phyloP scores from a whole-genome alignment of 1,140 invertebrate genomes.

The Drosophila arawakana region DNA sequence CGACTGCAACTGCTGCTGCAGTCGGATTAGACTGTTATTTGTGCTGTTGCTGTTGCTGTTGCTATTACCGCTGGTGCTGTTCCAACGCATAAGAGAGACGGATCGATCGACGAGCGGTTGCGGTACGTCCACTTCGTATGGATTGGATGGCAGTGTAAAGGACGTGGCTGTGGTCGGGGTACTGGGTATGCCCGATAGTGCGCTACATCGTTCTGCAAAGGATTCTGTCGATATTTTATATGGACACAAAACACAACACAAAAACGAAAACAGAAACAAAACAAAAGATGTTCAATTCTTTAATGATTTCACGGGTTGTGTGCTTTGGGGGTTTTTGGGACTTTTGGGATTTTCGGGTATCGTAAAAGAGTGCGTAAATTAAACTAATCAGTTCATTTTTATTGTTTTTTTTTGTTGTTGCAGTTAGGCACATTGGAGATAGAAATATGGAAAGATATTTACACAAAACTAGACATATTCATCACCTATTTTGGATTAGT shows the following conservation, averaged over 20 bases:
- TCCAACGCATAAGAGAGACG: constrained; percentile 85
- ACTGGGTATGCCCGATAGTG: constrained; percentile 85
- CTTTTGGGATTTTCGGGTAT: too few species aligned
- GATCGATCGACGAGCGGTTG: constrained; percentile 86
- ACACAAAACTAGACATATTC: constrained; percentile 72
- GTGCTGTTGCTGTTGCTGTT: constrained; percentile 60
- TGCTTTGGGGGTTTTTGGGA: constrained; percentile 5
- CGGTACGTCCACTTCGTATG: constrained; percentile 85
- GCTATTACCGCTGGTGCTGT: constrained; percentile 58
- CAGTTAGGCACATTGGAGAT: constrained; percentile 34
- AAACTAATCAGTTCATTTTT: constrained; percentile 18
- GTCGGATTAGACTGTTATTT: constrained; percentile 63
- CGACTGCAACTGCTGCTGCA: constrained; percentile 57
- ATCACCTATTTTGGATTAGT: constrained; percentile 57
- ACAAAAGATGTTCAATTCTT: constrained; percentile 43
- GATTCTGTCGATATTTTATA: constrained; percentile 80
- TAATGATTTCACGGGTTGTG: not conserved
- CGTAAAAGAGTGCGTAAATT: not conserved
- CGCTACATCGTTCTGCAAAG: constrained; percentile 85
- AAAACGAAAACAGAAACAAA: constrained; percentile 37
- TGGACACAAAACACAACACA: constrained; percentile 66
- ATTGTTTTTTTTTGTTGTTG: constrained; percentile 49
- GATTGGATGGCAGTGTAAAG: constrained; percentile 69
- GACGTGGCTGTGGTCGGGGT: constrained; percentile 81
- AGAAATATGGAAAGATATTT: constrained; percentile 9